These are phyloP conservation scores for Platynereis dumerilii DNA, from an alignment of 2,888 invertebrate genomes.

Conservation along the genomic window DNA sequence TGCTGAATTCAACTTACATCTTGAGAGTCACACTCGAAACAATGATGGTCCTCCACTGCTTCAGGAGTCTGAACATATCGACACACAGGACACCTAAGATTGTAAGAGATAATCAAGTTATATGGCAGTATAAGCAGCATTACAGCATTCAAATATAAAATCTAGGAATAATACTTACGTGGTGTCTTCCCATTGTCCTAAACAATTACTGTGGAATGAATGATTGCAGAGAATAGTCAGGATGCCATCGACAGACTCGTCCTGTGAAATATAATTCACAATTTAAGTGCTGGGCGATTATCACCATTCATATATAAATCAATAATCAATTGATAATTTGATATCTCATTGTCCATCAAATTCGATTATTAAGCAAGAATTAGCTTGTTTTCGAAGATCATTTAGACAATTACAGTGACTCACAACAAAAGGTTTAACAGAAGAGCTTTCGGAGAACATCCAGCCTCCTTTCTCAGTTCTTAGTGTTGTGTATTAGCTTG, in stretches of 20 bases:
- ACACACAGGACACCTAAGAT: slow-evolving; percentile 90
- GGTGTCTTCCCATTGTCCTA: slow-evolving; percentile 95
- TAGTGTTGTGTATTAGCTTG: too few relatives aligned
- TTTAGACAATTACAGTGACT: too few relatives aligned
- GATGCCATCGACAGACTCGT: slow-evolving; percentile 97
- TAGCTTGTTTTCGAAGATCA: too few relatives aligned
- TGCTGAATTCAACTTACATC: slow-evolving; percentile 53
- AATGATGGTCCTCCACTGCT: slow-evolving; percentile 74
- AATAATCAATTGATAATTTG: too few relatives aligned
- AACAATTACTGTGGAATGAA: slow-evolving; percentile 93
- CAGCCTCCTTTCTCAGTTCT: too few relatives aligned
- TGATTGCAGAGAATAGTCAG: slow-evolving; percentile 98
- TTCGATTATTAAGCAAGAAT: too few relatives aligned
- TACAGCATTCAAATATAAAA: slow-evolving; percentile 1
- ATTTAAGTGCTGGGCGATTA: too few relatives aligned
- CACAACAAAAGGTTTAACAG: too few relatives aligned
- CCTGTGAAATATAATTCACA: slow-evolving; percentile 70
- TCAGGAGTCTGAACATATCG: slow-evolving; percentile 87
- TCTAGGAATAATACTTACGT: too few relatives aligned
- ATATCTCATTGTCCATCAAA: too few relatives aligned
- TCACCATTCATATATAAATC: too few relatives aligned
- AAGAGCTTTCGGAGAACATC: too few relatives aligned
- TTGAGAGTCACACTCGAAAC: slow-evolving; percentile 72
- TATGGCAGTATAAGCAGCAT: neutral
- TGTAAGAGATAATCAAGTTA: neutral